Evolutionary conservation across 1,140 invertebrate genomes (phyloP).

Genomic region (Drosophila ohnishii): DNA sequence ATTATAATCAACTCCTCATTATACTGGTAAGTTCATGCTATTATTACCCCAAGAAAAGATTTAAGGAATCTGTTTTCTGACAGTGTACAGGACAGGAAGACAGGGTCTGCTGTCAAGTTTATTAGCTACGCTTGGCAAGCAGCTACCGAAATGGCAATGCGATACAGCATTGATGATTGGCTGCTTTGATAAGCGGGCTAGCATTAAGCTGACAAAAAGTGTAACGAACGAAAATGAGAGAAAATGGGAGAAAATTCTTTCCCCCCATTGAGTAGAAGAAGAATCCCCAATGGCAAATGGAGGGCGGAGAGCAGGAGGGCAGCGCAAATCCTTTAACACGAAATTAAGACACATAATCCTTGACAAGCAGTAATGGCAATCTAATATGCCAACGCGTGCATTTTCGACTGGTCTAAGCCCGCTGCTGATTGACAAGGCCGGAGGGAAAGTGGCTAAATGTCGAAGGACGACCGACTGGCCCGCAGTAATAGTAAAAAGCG

Average conservation of each 20-base stretch:
- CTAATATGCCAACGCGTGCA: constrained; percentile 81
- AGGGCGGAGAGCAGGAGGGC: constrained; percentile 27
- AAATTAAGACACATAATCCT: constrained; percentile 79
- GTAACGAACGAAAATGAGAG: constrained; percentile 60
- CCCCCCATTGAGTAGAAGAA: background rate
- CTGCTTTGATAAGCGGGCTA: constrained; percentile 72
- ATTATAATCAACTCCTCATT: too few species aligned
- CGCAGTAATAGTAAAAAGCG: constrained; percentile 19
- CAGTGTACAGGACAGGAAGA: constrained; percentile 4
- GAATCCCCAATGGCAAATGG: constrained; percentile 18
- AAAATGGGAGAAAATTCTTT: constrained; percentile 31
- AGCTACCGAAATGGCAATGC: constrained; percentile 42
- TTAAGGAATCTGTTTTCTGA: background rate
- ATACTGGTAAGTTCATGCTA: too few species aligned
- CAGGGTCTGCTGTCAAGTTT: constrained; percentile 62
- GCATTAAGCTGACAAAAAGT: constrained; percentile 80
- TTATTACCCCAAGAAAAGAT: too few species aligned
- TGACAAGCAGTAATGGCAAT: constrained; percentile 81
- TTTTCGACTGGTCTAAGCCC: constrained; percentile 65
- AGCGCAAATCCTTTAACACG: constrained; percentile 79
- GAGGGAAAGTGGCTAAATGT: constrained; percentile 26
- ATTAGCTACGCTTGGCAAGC: constrained; percentile 62
- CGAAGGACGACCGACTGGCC: constrained; percentile 1
- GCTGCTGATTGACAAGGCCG: constrained; percentile 64
- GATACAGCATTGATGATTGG: constrained; percentile 78